Base-by-base conservation (phyloP, 2,797 vertebrate species). In the Anisognathus igniventris region DNA sequence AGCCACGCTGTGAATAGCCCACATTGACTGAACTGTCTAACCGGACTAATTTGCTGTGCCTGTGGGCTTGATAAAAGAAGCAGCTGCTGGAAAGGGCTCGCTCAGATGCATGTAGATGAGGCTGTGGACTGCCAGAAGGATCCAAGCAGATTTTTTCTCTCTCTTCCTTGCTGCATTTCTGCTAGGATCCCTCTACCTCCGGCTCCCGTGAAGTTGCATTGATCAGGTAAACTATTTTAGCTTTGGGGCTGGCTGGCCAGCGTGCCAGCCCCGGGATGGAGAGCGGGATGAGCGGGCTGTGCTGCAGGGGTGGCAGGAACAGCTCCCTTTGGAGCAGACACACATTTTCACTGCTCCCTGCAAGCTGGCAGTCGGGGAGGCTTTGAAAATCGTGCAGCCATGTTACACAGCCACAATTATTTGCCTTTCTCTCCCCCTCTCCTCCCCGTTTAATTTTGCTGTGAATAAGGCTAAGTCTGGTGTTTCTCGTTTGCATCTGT, bases 41-140 rank as follows among this genome's bases (percentile, higher is more conserved):
- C 98, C 97, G 98, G 98, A 98, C 98, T 98, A 96, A 98, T 96
- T 98, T 97, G 97, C 98, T 97, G 96, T 97, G 98, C 98, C 98
- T 97, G 98, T 98, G 97, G 98, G 98, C 98, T 98, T 97, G 98
- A 98, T 98, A 97, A 97, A 98, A 98, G 98, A 97, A 98, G 98
- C 98, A 98, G 98, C 98, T 99, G 98, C 98, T 96, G 97, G 97
- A 95, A 92, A 97, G 97, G 96, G 97, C 96, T 97, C 61, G 95
- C 97, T 98, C 97, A 96, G 97, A 98, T 96, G 97, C 97, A 97
- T 97, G 96, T 98, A 98, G 98, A 97, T 97, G 97, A 98, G 98
- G 95, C 96, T 58, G 85, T 75, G 95, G 96, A 97, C 96, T 62
- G 96, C 95, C 86, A 96, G 93, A 89, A 96, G 86, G 78, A 96